phyloP scores from a whole-genome alignment of 2,888 invertebrate genomes.

The Ganaspis brasiliensis region DNA sequence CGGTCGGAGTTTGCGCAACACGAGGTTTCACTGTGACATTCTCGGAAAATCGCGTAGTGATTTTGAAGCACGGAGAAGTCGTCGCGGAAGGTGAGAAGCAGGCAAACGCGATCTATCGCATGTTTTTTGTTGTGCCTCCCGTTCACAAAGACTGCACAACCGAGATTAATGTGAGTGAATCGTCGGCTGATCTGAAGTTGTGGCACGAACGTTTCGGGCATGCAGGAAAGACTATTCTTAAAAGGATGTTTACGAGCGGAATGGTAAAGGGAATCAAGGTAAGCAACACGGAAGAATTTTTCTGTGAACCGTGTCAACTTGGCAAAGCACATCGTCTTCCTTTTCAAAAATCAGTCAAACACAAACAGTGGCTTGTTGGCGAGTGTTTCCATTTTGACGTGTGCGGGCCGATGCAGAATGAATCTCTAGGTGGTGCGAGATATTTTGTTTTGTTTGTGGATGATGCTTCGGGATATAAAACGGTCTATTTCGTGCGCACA shows the following conservation, averaged over 20 bases:
- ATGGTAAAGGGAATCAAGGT: conserved; percentile 51
- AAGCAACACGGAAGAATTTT: conserved; percentile 52
- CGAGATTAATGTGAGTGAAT: background rate
- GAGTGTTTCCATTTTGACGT: background rate
- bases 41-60: conserved; percentile 13
- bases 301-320: conserved; percentile 63
- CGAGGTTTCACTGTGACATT: conserved; percentile 46
- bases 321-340: conserved; percentile 63
- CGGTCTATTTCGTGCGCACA: background rate
- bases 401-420: background rate
- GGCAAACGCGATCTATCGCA: conserved; percentile 41
- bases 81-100: conserved; percentile 46
- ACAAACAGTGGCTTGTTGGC: conserved; percentile 6
- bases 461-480: background rate
- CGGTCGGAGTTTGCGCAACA: conserved; percentile 50
- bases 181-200: background rate
- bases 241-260: background rate
- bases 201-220: background rate
- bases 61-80: conserved; percentile 24
- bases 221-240: background rate
- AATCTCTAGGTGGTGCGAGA: background rate
- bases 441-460: background rate
- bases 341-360: conserved; percentile 43
- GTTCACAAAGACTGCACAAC: background rate
- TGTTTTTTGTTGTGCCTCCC: conserved; percentile 43